Percentiles rank a stretch among this genome's conserved stretches.
Conservation (phyloP, 2,113 vertebrate species). For the Sinosuthora webbiana region DNA sequence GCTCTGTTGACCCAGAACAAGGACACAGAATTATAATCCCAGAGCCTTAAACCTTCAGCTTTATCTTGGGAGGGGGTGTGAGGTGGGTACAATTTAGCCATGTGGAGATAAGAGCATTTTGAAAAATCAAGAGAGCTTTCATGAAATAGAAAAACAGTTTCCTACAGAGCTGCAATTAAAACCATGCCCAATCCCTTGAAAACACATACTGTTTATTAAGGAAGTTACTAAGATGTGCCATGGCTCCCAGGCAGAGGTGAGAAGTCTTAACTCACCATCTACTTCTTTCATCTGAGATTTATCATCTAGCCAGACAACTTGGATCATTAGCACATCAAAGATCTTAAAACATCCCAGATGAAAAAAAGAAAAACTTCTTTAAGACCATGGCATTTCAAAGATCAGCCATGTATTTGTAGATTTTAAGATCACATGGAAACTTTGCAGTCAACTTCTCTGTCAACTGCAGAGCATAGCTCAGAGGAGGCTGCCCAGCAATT, state of each 20-base stretch:
- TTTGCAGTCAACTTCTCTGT: not conserved
- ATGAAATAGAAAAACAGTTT: not conserved
- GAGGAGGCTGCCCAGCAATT: not conserved
- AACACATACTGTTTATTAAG: not conserved
- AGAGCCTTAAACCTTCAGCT: not conserved
- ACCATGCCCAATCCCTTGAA: not conserved
- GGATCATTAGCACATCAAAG: constrained; percentile 43
- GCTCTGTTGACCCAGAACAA: not conserved
- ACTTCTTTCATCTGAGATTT: constrained; percentile 33
- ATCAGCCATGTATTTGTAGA: not conserved
- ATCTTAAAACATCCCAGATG: not conserved
- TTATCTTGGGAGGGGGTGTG: not conserved
- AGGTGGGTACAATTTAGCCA: not conserved
- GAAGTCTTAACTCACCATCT: not conserved
- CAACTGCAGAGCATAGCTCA: not conserved
- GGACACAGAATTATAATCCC: not conserved
- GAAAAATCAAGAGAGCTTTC: constrained; percentile 5
- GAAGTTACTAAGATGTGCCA: constrained; percentile 17
- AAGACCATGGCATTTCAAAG: not conserved
- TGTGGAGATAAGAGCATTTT: not conserved
- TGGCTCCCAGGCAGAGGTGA: not conserved
- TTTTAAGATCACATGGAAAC: constrained; percentile 40
- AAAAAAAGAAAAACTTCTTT: not conserved
- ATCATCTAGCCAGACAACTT: not conserved
- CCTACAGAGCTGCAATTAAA: not conserved